These are phyloP conservation scores for Grammomys surdaster DNA, from an alignment of 2,113 vertebrate species.

Conservation along the genomic window DNA sequence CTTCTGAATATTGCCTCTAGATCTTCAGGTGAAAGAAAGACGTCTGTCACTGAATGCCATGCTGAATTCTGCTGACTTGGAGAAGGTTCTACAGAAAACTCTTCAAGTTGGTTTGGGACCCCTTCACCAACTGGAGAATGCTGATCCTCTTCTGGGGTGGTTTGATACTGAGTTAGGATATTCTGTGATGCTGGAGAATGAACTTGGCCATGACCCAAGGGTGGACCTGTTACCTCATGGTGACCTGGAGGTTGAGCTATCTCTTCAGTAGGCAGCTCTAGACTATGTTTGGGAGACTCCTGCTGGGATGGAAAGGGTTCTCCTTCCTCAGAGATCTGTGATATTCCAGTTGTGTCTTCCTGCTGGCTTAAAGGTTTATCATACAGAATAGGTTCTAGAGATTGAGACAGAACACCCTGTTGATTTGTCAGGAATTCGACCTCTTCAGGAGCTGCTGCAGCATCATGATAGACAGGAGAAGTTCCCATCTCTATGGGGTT, in stretches of 20 bases:
- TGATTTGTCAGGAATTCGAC: not conserved
- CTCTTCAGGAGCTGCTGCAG: not conserved
- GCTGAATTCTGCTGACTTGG: not conserved
- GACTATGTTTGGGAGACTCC: not conserved
- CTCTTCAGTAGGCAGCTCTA: not conserved
- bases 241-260: not conserved
- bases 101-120: not conserved
- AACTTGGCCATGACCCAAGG: not conserved
- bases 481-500: not conserved
- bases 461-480: not conserved
- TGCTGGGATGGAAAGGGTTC: not conserved
- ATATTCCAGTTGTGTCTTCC: not conserved
- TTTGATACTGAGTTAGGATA: not conserved
- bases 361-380: not conserved
- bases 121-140: not conserved
- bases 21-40: not conserved
- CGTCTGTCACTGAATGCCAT: not conserved
- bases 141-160: not conserved
- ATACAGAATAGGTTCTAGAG: not conserved
- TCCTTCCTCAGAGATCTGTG: not conserved
- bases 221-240: not conserved
- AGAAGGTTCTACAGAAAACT: not conserved
- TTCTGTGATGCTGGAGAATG: not conserved
- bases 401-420: not conserved
- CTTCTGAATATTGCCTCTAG: not conserved